Conservation (phyloP, 1,140 invertebrate species). For the Oryzaephilus surinamensis region DNA sequence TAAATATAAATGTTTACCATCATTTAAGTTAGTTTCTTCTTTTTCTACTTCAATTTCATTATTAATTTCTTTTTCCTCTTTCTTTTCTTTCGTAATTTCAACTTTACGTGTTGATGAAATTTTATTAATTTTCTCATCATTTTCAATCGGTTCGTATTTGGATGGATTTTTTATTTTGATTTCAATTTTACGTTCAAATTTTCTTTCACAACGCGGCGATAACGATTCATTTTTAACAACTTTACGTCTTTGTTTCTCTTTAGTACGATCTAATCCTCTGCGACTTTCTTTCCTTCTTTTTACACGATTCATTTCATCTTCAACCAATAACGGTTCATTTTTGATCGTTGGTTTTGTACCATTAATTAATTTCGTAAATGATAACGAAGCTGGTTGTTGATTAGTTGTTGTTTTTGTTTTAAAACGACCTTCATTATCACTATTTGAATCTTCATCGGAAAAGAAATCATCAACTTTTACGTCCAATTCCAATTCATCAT, state of each 20-base stretch:
- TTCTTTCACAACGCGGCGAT: background rate
- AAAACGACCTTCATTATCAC: slow-evolving; percentile 32
- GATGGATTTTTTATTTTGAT: slow-evolving; percentile 31
- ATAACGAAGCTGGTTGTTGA: slow-evolving; percentile 9
- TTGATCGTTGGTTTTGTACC: slow-evolving; percentile 6
- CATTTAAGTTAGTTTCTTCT: slow-evolving; percentile 17
- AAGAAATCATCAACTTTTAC: slow-evolving; percentile 30
- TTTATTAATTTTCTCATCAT: slow-evolving; percentile 9
- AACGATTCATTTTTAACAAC: background rate
- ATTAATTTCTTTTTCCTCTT: slow-evolving; percentile 14
- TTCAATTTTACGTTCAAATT: slow-evolving; percentile 28
- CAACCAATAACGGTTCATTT: background rate
- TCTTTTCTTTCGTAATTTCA: slow-evolving; percentile 13
- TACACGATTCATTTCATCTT: background rate
- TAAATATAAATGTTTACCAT: slow-evolving; percentile 17
- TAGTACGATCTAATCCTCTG: slow-evolving; percentile 5
- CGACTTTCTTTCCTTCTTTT: slow-evolving; percentile 1
- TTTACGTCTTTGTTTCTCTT: slow-evolving; percentile 4
- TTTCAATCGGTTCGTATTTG: slow-evolving; percentile 24
- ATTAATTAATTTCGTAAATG: slow-evolving; percentile 21
- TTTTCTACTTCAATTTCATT: slow-evolving; percentile 15
- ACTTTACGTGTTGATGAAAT: slow-evolving; percentile 9
- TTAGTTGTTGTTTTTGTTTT: slow-evolving; percentile 17
- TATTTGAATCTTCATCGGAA: slow-evolving; percentile 30
- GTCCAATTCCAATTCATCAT: slow-evolving; percentile 17